Percentiles rank a stretch among this genome's conserved stretches.
Conservation (phyloP, 2,888 invertebrate species). For the Dysmachus trigonus region DNA sequence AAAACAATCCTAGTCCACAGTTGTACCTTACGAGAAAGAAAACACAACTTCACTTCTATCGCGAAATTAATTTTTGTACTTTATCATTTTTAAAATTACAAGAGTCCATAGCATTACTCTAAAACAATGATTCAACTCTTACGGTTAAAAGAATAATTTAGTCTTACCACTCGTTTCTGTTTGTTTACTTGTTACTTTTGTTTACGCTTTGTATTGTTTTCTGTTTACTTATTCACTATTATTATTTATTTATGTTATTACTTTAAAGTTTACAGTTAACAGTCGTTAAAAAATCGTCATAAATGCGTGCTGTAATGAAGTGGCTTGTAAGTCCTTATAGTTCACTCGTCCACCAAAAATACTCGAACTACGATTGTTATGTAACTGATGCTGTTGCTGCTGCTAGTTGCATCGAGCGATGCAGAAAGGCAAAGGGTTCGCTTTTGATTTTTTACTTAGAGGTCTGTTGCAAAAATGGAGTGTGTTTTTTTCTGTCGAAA, state of each 20-base stretch:
- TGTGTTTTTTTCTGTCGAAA: slow-evolving; percentile 61
- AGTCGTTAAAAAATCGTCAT: slow-evolving; percentile 67
- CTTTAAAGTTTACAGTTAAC: slow-evolving; percentile 50
- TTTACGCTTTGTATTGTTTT: slow-evolving; percentile 53
- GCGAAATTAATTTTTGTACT: slow-evolving; percentile 52
- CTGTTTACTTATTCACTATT: slow-evolving; percentile 51
- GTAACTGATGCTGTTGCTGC: background rate
- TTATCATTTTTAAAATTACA: slow-evolving; percentile 51
- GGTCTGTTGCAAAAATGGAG: slow-evolving; percentile 43
- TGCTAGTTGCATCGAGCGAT: slow-evolving; percentile 7
- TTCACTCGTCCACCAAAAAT: slow-evolving; percentile 19
- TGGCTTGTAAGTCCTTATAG: slow-evolving; percentile 45
- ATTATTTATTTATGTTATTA: slow-evolving; percentile 46
- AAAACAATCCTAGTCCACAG: slow-evolving; percentile 28
- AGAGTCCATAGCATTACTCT: slow-evolving; percentile 12
- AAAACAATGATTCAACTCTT: slow-evolving; percentile 7
- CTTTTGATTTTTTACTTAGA: slow-evolving; percentile 33
- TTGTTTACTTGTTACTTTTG: slow-evolving; percentile 20
- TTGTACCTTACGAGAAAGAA: slow-evolving; percentile 35
- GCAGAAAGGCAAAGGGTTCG: slow-evolving; percentile 19
- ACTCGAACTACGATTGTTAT: background rate
- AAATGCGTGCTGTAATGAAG: slow-evolving; percentile 83
- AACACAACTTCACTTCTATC: slow-evolving; percentile 16
- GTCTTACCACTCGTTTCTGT: slow-evolving; percentile 23
- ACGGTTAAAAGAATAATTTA: slow-evolving; percentile 21